Conservation (phyloP, 2,113 vertebrate genomes). For the Actenoides lindsayi region DNA sequence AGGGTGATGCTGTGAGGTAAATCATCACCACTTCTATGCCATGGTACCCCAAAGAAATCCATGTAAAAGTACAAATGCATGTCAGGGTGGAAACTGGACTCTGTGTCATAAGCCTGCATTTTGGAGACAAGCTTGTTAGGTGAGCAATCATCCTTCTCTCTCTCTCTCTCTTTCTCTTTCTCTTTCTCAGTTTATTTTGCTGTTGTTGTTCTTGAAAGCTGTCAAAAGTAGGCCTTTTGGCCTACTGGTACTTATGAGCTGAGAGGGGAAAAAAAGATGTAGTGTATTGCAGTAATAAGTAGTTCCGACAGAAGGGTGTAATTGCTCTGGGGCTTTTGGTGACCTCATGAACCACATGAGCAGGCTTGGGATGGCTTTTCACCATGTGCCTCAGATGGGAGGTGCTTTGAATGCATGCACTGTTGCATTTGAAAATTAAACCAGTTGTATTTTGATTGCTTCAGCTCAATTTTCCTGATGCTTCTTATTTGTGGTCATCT, state of each 20-base stretch:
- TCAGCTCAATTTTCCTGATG: not conserved
- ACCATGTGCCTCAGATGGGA: not conserved
- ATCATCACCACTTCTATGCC: not conserved
- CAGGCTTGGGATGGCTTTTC: not conserved
- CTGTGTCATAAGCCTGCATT: not conserved
- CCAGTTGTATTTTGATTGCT: fast-evolving
- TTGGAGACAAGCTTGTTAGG: not conserved
- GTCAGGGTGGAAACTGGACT: not conserved
- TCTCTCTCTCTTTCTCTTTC: not conserved
- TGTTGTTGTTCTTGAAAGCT: not conserved
- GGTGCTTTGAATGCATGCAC: not conserved
- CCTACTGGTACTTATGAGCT: not conserved
- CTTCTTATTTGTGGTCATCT: not conserved
- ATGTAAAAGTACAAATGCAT: fast-evolving
- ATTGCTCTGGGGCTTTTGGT: conserved; percentile 27
- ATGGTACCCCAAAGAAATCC: not conserved
- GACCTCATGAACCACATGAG: conserved; percentile 22
- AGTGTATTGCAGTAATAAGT: conserved; percentile 14
- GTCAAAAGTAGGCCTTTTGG: not conserved
- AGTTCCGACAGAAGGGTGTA: conserved; percentile 6
- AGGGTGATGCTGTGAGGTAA: not conserved
- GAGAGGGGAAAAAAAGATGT: not conserved
- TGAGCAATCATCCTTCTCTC: not conserved
- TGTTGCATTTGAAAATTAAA: not conserved
- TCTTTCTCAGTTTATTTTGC: not conserved